phyloP scores from a whole-genome alignment of 2,888 invertebrate genomes.

The Ptilodon capucinus region DNA sequence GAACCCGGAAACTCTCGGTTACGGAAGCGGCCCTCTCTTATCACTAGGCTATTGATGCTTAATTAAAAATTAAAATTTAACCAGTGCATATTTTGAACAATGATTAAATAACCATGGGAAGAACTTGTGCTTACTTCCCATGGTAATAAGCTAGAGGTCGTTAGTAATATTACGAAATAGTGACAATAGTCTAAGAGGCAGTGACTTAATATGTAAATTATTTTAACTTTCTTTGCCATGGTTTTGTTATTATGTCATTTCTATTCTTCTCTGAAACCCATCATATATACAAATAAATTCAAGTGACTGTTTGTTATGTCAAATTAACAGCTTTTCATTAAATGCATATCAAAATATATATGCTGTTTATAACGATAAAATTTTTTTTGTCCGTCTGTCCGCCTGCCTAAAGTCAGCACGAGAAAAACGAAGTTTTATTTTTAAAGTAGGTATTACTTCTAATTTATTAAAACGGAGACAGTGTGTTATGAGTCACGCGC shows the following conservation, averaged over 20 bases:
- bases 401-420: no score
- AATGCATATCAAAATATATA: no score
- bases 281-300: no score
- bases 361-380: no score
- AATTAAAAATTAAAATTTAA: neutral
- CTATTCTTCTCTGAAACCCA: no score
- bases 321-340: no score
- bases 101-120: neutral
- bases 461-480: neutral
- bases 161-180: neutral
- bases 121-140: neutral
- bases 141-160: neutral
- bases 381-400: no score
- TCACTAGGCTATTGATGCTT: no score
- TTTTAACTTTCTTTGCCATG: neutral
- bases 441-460: neutral
- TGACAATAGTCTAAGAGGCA: neutral
- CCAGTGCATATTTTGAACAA: neutral
- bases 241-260: no score
- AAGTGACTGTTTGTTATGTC: no score
- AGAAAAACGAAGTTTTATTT: neutral
- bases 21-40: no score
- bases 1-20: no score
- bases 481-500: neutral
- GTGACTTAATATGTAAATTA: neutral